Percentiles rank a stretch among this genome's conserved stretches.
These are phyloP conservation scores for Thalassarche chlororhynchos DNA, from an alignment of 2,113 vertebrate genomes.

Conservation along the genomic window DNA sequence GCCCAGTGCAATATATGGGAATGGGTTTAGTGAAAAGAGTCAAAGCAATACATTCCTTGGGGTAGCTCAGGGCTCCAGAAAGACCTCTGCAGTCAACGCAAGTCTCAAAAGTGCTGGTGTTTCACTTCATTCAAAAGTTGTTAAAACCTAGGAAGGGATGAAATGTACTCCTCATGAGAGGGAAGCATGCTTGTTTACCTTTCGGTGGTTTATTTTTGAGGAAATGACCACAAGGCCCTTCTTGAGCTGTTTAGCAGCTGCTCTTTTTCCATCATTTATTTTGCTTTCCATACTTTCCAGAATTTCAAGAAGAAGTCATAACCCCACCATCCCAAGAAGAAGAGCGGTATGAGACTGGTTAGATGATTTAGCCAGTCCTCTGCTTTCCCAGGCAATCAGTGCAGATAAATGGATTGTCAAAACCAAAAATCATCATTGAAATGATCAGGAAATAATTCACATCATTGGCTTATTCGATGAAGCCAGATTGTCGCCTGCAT, in stretches of 20 bases:
- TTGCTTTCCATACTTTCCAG: constrained; percentile 1
- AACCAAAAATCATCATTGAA: neutral
- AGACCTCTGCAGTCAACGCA: neutral
- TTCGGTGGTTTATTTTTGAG: constrained; percentile 5
- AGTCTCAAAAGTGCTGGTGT: neutral
- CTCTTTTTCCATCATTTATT: constrained; percentile 31
- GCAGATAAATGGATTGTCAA: neutral
- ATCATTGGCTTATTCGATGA: accelerated
- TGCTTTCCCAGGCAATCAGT: neutral
- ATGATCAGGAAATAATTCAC: neutral
- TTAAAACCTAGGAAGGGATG: neutral
- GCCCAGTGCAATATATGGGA: neutral
- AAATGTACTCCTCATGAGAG: neutral
- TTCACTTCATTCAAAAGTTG: neutral
- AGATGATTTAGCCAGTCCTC: neutral
- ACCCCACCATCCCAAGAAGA: neutral
- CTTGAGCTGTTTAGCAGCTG: constrained; percentile 2
- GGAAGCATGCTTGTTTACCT: neutral
- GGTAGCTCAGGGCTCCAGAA: neutral
- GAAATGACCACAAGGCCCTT: constrained; percentile 12
- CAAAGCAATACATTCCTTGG: neutral
- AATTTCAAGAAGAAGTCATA: neutral
- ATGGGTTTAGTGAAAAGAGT: neutral
- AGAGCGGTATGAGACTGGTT: neutral
- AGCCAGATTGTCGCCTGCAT: neutral